Evolutionary conservation across 2,113 vertebrate genomes (phyloP), one percentile per base, ranked within the genome.

Genomic region (Gadus macrocephalus): DNA sequence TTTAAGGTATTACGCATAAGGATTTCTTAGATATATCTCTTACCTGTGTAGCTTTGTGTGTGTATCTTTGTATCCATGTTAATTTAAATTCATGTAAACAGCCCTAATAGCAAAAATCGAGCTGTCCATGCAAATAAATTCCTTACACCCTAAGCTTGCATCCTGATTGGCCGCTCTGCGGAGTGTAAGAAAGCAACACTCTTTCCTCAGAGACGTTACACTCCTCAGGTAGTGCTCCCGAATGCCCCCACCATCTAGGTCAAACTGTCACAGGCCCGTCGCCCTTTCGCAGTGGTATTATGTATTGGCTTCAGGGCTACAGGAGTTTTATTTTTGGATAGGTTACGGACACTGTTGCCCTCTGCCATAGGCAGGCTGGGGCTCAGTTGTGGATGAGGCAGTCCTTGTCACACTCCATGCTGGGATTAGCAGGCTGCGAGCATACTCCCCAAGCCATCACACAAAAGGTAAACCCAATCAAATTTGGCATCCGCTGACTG

Each of bases 241-340:
- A 85, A 35, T 27, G 3, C 27, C 63, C 28, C 28, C 9, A n/a
- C 22, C 62, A 64, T 53, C 28, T 80, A 31, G 66, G 68, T 83
- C 63, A 69, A 61, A 72, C 69, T 79, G 70, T 59, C 78, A 69
- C 62, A 49, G 31, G 31, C 53, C 73, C 64, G 61, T 58, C 31
- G 49, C 14, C 31, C 78, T 78, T 70, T 79, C 77, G 71, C 62
- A 76, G 71, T 78, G 78, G 82, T 9, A 87, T 79, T 81, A 84
- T 75, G 77, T 78, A 82, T 84, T 86, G 76, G 25, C 25, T 25
- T 25, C 25, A 82, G 80, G 74, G 78, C 79, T 81, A 78, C 75
- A 64, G 70, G 71, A 70, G 76, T 71, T 88, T 89, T 95, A 96
- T 96, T 95, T 94, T 92, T 91, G 93, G 93, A 87, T 79, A 1